Evolutionary conservation across 2,797 vertebrate genomes (phyloP), one percentile per base, ranked within the genome.

Genomic region (Microchirus variegatus): DNA sequence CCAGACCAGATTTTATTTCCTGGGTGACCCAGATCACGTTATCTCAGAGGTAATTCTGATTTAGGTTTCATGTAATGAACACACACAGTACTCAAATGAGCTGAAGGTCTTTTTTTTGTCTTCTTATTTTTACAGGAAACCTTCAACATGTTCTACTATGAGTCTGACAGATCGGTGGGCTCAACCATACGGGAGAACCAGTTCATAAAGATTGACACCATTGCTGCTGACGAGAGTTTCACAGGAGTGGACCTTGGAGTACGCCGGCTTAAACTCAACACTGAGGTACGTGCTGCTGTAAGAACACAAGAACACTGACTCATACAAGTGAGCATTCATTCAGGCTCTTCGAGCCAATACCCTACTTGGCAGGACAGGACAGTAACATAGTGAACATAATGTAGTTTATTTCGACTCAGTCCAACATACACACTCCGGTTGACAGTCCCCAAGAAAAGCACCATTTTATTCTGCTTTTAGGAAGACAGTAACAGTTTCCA

Each of bases 221-320:
- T 99, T 0, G 97, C 97, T 0, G 97, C 97, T 0, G 97, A 99
- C 0, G 97, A 99, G 92, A 99, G 97, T 82, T 99, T 99, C 93
- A 99, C 97, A 0, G 94, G 92, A 0, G 96, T 95, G 10, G 97
- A 99, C 90, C 92, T 99, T 76, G 97, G 97, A 0, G 95, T 98
- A 59, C 92, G 97, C 56, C 88, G 95, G 22, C 95, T 99, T 3
- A 97, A 97, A 70, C 91, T 99, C 46, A 99, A 99, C 93, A 98
- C 96, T 0, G 97, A 99, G 90, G 89, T 91, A 80, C 1, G 40
- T 74, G 36, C 41, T 11, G 13, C 16, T 35, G 4, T 35, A 1
- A 14, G 13, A 19, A 58, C 55, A 53, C 37, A 46, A 9, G 12
- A 5, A 31, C 10, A 38, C 31, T 16, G 18, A 46, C 10, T 41